Base-by-base conservation (phyloP, 2,888 invertebrate species). In the Phyto melanocephala region DNA sequence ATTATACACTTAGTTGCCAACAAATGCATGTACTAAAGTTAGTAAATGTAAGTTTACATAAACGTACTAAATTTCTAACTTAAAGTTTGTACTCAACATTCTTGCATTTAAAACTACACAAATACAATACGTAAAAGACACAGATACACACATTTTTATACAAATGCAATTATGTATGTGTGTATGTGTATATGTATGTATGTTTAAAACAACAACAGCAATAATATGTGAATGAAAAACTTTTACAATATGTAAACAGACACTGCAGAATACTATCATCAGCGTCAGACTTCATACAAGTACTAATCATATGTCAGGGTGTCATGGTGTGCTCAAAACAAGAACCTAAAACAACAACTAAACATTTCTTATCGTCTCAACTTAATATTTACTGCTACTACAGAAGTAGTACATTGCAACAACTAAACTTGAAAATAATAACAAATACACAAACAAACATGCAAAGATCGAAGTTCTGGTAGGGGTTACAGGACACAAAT, bases 301-400 rank as follows among this genome's bases (percentile, higher is more conserved):
- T 74, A 81, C 81, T 78, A 81, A 81, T 81, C 78, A 81, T 81
- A 81, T 81, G 81, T 81, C 78, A 78, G 78, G 78, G 81, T 81
- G 81, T 81, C 81, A 78, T 74, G 63, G 63, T 74, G 78, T 70
- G 56, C 78, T 81, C 71, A 74, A 70, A 70, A 63, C 45, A 28
- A 37, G 24, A 70, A 77, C 33, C 54, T 15, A 40, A 28, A 33
- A 8, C 56, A 24, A 56, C 56, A 20, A 50, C 24, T 45, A 47
- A 78, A 74, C 33, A 78, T 74, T 81, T 81, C 74, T 70, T 81
- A 78, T 81, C 81, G 58, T 54, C 24, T 56, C 67, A 77, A 81
- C 81, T 81, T 77, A 62, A 52, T 60, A 72, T 77, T 62, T 68
- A 78, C 68, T 71, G 52, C 70, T 77, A 65, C 28, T 56, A 62